These are phyloP conservation scores for Arion vulgaris DNA, from an alignment of 1,140 invertebrate species.

Conservation along the genomic window DNA sequence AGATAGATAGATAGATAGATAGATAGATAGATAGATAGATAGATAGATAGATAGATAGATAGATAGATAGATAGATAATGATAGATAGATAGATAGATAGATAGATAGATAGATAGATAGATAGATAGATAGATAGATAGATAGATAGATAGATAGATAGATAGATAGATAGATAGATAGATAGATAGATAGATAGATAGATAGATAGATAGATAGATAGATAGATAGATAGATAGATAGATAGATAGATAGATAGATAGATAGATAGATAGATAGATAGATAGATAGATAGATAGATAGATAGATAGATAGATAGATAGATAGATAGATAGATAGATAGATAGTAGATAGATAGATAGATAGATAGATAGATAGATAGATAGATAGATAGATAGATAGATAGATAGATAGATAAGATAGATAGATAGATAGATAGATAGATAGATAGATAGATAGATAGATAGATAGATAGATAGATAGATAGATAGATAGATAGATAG, in stretches of 20 bases:
- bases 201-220: no score
- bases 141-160: not conserved
- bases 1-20: no score
- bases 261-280: no score
- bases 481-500: not conserved
- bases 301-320: no score
- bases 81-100: not conserved
- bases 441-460: not conserved
- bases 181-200: no score
- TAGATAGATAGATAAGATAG: not conserved
- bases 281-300: no score
- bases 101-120: not conserved
- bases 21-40: no score
- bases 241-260: no score
- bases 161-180: not conserved
- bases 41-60: no score
- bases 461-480: not conserved
- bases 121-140: conserved; percentile 15
- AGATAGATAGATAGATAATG: not conserved
- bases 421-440: not conserved
- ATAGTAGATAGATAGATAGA: not conserved
- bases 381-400: not conserved
- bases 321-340: no score
- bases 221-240: no score
- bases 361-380: conserved; percentile 13